Evolutionary conservation across 2,113 vertebrate genomes (phyloP).

Genomic region (Tenrec ecaudatus): DNA sequence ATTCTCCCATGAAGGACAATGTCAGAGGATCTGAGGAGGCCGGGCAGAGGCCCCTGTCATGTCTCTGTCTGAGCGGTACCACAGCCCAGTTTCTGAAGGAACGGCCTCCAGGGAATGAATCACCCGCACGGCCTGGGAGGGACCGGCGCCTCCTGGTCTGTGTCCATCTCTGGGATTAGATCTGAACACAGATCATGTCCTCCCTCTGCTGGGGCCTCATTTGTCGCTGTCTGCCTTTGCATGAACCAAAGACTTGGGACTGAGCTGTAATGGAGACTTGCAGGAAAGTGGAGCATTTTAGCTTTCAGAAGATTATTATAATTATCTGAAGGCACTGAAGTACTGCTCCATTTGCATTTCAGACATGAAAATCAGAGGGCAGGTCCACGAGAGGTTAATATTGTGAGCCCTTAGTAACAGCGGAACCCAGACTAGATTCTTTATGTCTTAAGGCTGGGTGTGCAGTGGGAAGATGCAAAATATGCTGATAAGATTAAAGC

Average conservation of each 20-base stretch:
- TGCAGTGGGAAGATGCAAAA: constrained; percentile 38
- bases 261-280: constrained; percentile 21
- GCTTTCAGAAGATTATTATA: constrained; percentile 58
- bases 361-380: constrained; percentile 62
- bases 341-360: constrained; percentile 38
- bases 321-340: constrained; percentile 36
- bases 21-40: neutral
- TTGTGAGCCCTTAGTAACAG: constrained; percentile 42
- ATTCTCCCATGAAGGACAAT: neutral
- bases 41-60: neutral
- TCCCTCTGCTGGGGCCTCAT: neutral
- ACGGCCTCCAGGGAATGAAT: constrained; percentile 47
- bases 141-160: constrained; percentile 32
- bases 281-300: neutral
- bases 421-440: neutral
- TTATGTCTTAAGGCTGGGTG: neutral
- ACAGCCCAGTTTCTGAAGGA: neutral
- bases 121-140: neutral
- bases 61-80: neutral
- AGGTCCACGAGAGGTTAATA: constrained; percentile 61
- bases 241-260: neutral
- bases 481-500: constrained; percentile 37
- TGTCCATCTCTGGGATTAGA: neutral
- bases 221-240: neutral
- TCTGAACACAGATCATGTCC: neutral